Evolutionary conservation across 2,888 invertebrate species (phyloP), one percentile per base, ranked within the genome.

Genomic region (Drosophila neoperkinsi): DNA sequence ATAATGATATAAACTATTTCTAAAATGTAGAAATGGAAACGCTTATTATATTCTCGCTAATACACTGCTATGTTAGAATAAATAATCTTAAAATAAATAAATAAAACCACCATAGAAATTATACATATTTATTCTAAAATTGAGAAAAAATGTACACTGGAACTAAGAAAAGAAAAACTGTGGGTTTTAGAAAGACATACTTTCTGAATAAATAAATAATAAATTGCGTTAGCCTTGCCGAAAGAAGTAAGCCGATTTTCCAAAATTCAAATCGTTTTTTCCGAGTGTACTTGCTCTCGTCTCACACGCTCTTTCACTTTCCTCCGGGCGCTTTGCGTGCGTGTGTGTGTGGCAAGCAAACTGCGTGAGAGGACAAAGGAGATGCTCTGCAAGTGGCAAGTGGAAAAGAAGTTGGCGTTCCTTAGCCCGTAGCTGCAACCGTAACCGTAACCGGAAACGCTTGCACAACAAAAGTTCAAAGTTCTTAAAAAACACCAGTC

Each of bases 361-460:
- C 46, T 46, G 53, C 21, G 25, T 25, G 25, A 66, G 58, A 50
- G 59, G 28, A 83, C 77, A 89, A 86, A 83, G 36, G 21, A 68
- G 81, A 75, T 59, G 28, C 57, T 68, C 61, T 52, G 60, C 53
- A 56, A 46, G 31, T n/a, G 50, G 63, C 64, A 77, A 69, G 72
- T 72, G 67, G 64, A 77, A 64, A 33, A 58, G 67, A 80, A 71
- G 55, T 77, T 58, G 55, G 56, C 56, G 28, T 56, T 56, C 28
- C 56, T 56, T 56, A 30, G 25, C 16, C 36, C 71, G 71, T 50
- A 88, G 80, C 78, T 81, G 84, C 31, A 56, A 38, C 31, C 70
- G 61, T 38, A 88, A 86, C 78, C 81, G 88, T 46, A 88, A 81
- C 84, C 84, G 84, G 89, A 84, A 84, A 81, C 67, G 74, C 72